Evolutionary conservation across 1,140 invertebrate species (phyloP).

Genomic region (Drosophila persimilis): DNA sequence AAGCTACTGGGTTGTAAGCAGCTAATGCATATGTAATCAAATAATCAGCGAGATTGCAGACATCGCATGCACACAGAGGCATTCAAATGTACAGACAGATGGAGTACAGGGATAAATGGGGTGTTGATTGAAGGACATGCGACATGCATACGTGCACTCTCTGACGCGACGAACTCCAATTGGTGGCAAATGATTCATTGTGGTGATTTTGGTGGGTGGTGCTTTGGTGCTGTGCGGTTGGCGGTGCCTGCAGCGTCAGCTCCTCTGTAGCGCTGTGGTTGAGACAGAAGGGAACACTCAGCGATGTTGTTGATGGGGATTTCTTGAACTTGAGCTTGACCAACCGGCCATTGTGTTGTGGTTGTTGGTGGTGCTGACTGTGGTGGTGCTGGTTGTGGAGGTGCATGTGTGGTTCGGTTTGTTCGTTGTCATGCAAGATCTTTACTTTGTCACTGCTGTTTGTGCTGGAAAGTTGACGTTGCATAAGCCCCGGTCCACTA

Average conservation of each 20-base stretch:
- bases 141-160: conserved; percentile 83
- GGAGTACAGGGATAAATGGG: neutral
- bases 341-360: conserved; percentile 39
- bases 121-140: conserved; percentile 32
- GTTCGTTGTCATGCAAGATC: conserved; percentile 66
- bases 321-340: conserved; percentile 38
- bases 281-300: conserved; percentile 31
- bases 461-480: conserved; percentile 65
- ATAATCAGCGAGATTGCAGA: no score
- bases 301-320: conserved; percentile 35
- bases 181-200: conserved; percentile 49
- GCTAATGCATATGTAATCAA: no score
- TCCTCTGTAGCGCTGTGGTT: conserved; percentile 6
- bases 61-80: neutral
- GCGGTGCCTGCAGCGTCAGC: conserved; percentile 4
- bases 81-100: neutral
- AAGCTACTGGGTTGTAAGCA: no score
- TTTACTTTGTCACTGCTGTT: conserved; percentile 77
- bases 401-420: conserved; percentile 38
- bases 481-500: conserved; percentile 37
- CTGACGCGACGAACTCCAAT: conserved; percentile 74
- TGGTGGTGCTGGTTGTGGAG: conserved; percentile 17
- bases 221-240: conserved; percentile 28
- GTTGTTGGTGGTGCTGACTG: conserved; percentile 20
- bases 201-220: conserved; percentile 51